Evolutionary conservation across 2,797 vertebrate species (phyloP), one percentile per base, ranked within the genome.

Genomic region (Paedocypris micromegethes): DNA sequence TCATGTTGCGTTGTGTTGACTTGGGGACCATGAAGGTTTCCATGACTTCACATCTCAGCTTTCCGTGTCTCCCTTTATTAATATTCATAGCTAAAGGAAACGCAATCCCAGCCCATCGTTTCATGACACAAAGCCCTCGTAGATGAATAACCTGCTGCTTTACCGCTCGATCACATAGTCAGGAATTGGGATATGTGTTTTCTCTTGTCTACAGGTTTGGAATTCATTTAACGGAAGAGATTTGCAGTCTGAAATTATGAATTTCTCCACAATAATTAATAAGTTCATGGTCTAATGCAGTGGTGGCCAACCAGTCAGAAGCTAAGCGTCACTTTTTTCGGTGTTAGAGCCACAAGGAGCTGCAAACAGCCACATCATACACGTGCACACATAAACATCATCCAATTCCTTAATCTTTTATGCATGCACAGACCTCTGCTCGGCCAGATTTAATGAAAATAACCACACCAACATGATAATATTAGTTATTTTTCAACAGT

Each of bases 71-170:
- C 75, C 73, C 75, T 79, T 81, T 79, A 78, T 80, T 78, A 77
- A 80, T 80, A 81, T 82, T 80, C 73, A 82, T 80, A 70, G 67
- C 65, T 38, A 66, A 76, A 71, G 73, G 70, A 79, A 79, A 56
- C 58, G 51, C 56, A 72, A 61, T 61, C 54, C 58, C 47, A 72
- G 66, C 75, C 53, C 64, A 54, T 67, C 70, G 54, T 23, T 59
- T 70, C 72, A 77, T 69, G 66, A 63, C 68, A 78, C 45, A 44
- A 64, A 76, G 56, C 63, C 63, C 51, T 62, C 44, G 45, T 42
- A 42, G 71, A 61, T 60, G 48, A 65, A 74, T 61, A 37, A 2
- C 69, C 50, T 63, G 44, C 63, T 40, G 53, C 47, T 72, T 58
- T 66, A 23, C 23, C 23, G 23, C 23, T 23, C 23, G 23, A 23